These are phyloP conservation scores for Tachuris rubrigastra DNA, from an alignment of 2,113 vertebrate genomes.

Conservation along the genomic window DNA sequence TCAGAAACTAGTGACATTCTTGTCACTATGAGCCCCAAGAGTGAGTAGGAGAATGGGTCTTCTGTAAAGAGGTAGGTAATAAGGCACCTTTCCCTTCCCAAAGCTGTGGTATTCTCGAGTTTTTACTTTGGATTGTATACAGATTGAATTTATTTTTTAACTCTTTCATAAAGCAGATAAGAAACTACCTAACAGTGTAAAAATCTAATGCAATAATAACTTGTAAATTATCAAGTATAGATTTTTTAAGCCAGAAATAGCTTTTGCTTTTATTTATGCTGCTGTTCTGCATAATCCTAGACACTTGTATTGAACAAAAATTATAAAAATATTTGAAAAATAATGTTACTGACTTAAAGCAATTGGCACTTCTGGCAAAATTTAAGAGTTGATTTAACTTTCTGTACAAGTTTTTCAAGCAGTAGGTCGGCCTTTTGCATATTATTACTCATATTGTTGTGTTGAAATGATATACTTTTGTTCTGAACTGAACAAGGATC, in stretches of 20 bases:
- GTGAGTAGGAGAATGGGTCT: background rate
- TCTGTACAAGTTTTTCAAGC: background rate
- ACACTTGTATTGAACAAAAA: background rate
- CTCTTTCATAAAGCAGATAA: background rate
- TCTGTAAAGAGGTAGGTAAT: background rate
- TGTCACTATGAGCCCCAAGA: background rate
- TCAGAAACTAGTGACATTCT: background rate
- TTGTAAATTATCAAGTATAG: background rate
- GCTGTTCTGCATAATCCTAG: background rate
- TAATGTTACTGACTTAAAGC: background rate
- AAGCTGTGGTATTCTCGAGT: background rate
- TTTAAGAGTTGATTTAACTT: background rate
- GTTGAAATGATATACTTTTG: background rate
- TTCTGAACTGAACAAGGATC: background rate
- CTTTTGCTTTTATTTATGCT: background rate
- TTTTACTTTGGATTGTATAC: background rate
- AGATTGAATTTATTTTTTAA: background rate
- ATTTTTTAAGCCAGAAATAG: background rate
- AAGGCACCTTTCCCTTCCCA: background rate
- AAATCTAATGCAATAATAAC: background rate
- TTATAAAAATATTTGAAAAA: background rate
- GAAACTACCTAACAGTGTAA: background rate
- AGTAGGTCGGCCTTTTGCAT: background rate
- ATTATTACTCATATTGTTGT: background rate
- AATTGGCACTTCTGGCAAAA: background rate